Evolutionary conservation across 2,113 vertebrate species (phyloP).

Genomic region (Zapornia atra): DNA sequence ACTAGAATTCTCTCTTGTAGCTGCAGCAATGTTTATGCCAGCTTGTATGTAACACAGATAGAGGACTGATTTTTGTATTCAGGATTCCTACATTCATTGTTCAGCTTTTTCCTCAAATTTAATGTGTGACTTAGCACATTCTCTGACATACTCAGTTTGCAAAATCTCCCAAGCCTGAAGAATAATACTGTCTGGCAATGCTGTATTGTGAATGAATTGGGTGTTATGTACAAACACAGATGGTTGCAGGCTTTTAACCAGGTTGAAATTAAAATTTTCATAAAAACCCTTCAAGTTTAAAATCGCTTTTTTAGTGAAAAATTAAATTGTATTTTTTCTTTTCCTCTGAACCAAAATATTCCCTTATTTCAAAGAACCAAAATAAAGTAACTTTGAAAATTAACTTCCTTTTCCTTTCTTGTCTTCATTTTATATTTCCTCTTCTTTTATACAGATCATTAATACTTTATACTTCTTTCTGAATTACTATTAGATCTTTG

Average conservation of each 20-base stretch:
- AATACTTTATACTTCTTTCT: slow-evolving; percentile 31
- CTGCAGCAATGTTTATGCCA: neutral
- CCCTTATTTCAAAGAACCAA: neutral
- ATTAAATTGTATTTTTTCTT: neutral
- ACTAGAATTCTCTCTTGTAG: neutral
- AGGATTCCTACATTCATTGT: neutral
- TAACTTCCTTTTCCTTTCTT: neutral
- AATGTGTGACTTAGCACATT: neutral
- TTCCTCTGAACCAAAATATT: neutral
- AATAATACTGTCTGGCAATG: neutral
- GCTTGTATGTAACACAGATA: neutral
- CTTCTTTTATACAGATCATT: slow-evolving; percentile 15
- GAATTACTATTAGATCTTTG: slow-evolving; percentile 28
- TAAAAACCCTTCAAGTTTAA: neutral
- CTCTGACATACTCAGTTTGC: neutral
- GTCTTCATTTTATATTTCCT: slow-evolving; percentile 28
- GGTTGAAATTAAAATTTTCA: neutral
- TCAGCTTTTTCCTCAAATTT: neutral
- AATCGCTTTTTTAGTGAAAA: neutral
- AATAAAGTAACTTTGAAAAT: neutral
- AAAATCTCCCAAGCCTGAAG: neutral
- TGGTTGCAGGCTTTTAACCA: neutral
- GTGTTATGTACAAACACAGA: neutral
- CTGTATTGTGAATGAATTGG: neutral
- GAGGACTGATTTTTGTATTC: neutral